Evolutionary conservation across 2,888 invertebrate genomes (phyloP).

Genomic region (Drosophila acutilabella): DNA sequence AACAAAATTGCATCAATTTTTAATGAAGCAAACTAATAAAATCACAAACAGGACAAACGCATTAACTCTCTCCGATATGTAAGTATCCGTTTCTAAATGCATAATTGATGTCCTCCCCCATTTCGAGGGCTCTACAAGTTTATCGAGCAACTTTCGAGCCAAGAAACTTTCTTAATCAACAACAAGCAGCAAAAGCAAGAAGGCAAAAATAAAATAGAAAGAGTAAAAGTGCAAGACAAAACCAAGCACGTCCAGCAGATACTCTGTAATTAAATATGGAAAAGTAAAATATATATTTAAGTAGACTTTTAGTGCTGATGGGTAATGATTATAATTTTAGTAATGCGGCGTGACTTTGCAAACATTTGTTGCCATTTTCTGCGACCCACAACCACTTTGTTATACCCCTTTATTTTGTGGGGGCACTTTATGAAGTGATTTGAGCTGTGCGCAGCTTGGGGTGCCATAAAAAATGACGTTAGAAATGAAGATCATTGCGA

Average conservation of each 20-base stretch:
- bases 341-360: neutral
- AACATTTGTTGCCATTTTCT: conserved; percentile 3
- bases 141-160: conserved; percentile 18
- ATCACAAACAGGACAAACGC: conserved; percentile 52
- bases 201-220: conserved; percentile 2
- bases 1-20: conserved; percentile 57
- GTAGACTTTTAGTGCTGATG: neutral
- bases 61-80: conserved; percentile 37
- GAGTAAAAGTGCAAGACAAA: neutral
- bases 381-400: conserved; percentile 4
- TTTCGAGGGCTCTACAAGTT: neutral
- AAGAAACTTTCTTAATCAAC: conserved; percentile 64
- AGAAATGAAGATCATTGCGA: conserved; percentile 50
- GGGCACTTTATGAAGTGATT: conserved; percentile 15
- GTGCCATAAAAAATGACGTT: conserved; percentile 38
- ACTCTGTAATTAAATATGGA: neutral
- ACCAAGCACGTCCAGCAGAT: neutral
- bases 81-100: conserved; percentile 41
- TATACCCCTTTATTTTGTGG: conserved; percentile 10
- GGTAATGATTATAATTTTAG: neutral
- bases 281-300: neutral
- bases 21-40: conserved; percentile 52
- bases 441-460: conserved; percentile 12
- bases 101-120: conserved; percentile 53
- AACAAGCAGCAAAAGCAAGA: conserved; percentile 16